phyloP scores from a whole-genome alignment of 2,888 invertebrate species.

The Psococerastis gibbosa region DNA sequence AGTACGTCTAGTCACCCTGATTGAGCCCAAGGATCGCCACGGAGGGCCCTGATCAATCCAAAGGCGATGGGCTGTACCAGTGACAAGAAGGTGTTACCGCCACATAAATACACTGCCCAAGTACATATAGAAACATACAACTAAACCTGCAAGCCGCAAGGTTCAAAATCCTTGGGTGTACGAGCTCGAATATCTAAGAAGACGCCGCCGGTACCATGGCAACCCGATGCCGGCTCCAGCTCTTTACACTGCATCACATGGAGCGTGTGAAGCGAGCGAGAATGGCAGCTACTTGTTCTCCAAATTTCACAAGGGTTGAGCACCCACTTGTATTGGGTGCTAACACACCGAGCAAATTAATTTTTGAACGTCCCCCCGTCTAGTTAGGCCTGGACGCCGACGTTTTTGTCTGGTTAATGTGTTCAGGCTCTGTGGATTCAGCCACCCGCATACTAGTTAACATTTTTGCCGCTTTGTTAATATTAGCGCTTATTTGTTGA shows the following conservation, averaged over 20 bases:
- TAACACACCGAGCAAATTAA: conserved; percentile 6
- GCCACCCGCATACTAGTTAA: background rate
- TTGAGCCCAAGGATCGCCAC: too few species aligned
- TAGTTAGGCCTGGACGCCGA: conserved; percentile 5
- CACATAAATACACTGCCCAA: background rate
- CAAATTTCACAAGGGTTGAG: conserved; percentile 1
- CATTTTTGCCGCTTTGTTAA: conserved; percentile 7
- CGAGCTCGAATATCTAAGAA: background rate
- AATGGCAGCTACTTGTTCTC: conserved; percentile 9
- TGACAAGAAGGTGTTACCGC: background rate
- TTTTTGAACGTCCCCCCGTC: conserved; percentile 4
- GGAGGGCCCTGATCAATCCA: background rate
- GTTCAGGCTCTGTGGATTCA: conserved; percentile 1
- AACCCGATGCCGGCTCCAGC: too few species aligned
- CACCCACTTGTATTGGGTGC: conserved; percentile 4
- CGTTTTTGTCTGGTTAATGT: conserved; percentile 3
- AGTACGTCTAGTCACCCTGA: too few species aligned
- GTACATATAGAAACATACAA: background rate
- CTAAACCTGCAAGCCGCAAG: background rate
- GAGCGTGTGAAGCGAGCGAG: conserved; percentile 3
- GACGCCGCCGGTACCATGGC: background rate
- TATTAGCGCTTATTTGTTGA: conserved; percentile 10
- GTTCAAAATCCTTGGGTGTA: background rate
- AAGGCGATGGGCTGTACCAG: background rate
- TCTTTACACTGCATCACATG: too few species aligned